Conservation (phyloP, 2,888 invertebrate genomes). For the Trissoscelio sp. region DNA sequence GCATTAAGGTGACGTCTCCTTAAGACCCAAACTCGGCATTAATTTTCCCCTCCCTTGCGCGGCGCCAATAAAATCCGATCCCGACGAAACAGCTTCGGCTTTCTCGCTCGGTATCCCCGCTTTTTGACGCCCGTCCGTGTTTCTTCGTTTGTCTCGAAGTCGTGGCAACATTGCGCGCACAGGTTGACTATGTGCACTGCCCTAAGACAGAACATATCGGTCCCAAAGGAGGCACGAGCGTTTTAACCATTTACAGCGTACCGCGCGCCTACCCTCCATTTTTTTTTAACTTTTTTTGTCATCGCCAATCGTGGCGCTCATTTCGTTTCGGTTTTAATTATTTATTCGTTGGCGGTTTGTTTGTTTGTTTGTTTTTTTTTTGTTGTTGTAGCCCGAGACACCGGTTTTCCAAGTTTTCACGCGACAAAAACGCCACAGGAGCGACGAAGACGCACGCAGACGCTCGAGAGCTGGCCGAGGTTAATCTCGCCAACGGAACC, state of each 20-base stretch:
- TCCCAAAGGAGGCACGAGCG: conserved; percentile 46
- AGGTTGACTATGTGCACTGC: conserved; percentile 54
- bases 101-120: conserved; percentile 35
- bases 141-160: conserved; percentile 56
- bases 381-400: conserved; percentile 24
- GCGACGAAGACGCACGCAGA: conserved; percentile 43
- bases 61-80: conserved; percentile 38
- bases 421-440: conserved; percentile 50
- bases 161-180: conserved; percentile 64
- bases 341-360: conserved; percentile 39
- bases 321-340: conserved; percentile 34
- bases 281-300: not conserved
- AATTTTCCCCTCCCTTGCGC: conserved; percentile 23
- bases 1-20: conserved; percentile 12
- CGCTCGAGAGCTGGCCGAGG: conserved; percentile 53
- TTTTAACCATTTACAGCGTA: conserved; percentile 47
- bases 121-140: conserved; percentile 47
- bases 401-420: conserved; percentile 68
- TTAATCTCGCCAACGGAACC: conserved; percentile 66
- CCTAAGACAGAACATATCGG: conserved; percentile 52
- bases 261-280: conserved; percentile 32
- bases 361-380: conserved; percentile 50
- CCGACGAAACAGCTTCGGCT: conserved; percentile 47
- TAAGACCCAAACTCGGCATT: conserved; percentile 37
- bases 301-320: not conserved